Evolutionary conservation across 2,797 vertebrate species (phyloP).

Genomic region (Danio jaintianensis): DNA sequence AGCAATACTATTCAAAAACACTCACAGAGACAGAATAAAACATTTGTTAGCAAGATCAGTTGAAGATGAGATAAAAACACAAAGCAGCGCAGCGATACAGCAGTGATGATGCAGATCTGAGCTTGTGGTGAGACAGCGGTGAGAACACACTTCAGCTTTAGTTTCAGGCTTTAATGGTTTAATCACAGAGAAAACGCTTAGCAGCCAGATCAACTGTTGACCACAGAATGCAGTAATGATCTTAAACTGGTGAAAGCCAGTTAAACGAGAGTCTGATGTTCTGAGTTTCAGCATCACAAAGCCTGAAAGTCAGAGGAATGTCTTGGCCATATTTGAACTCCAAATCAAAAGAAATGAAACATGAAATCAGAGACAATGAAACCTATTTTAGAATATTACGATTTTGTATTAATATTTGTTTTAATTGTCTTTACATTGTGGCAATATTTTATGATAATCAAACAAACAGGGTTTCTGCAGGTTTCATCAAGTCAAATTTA

Average conservation of each 20-base stretch:
- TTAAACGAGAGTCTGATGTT: conserved; percentile 4
- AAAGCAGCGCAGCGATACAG: conserved; percentile 14
- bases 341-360: neutral
- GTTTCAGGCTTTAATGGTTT: neutral
- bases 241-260: neutral
- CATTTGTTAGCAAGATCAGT: conserved; percentile 40
- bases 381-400: neutral
- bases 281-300: neutral
- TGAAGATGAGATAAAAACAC: neutral
- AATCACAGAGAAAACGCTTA: neutral
- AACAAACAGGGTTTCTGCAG: no score
- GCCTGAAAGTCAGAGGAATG: conserved; percentile 18
- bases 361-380: neutral
- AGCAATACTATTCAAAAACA: neutral
- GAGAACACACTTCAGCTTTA: neutral
- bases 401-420: no score
- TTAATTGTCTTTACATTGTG: neutral
- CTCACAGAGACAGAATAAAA: conserved; percentile 23
- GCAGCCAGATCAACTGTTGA: conserved; percentile 24
- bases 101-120: neutral
- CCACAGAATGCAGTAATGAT: conserved; percentile 36
- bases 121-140: neutral
- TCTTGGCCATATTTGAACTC: neutral
- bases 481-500: no score
- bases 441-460: neutral